phyloP scores from a whole-genome alignment of 2,888 invertebrate genomes.

The Leucoma salicis region DNA sequence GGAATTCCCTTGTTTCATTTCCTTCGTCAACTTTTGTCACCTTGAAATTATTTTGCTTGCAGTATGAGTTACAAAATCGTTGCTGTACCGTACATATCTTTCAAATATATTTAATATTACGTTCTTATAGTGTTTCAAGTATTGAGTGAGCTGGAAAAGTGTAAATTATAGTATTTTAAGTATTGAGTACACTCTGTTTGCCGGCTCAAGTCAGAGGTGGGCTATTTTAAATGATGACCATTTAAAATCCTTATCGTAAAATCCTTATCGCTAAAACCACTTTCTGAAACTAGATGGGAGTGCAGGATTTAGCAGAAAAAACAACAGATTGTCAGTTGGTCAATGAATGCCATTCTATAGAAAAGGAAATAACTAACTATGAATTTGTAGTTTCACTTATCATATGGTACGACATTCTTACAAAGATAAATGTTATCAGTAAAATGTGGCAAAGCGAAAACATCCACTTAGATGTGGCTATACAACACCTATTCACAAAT shows the following conservation, averaged over 20 bases:
- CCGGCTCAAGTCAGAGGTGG: conserved; percentile 16
- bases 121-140: too few relatives aligned
- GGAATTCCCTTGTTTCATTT: conserved; percentile 1
- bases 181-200: conserved; percentile 4
- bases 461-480: conserved; percentile 3
- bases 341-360: conserved; percentile 14
- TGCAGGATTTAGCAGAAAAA: conserved; percentile 8
- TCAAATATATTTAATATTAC: too few relatives aligned
- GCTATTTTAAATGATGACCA: conserved; percentile 21
- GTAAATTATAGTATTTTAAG: too few relatives aligned
- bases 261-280: conserved; percentile 21
- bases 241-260: too few relatives aligned
- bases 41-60: neutral
- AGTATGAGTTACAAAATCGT: too few relatives aligned
- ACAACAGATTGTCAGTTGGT: conserved; percentile 11
- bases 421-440: conserved; percentile 12
- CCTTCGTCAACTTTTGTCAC: conserved; percentile 1
- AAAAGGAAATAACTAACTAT: conserved; percentile 11
- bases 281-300: conserved; percentile 28
- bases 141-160: too few relatives aligned
- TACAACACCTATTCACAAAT: conserved; percentile 4
- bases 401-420: conserved; percentile 12
- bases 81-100: too few relatives aligned
- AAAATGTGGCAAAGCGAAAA: conserved; percentile 12
- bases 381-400: conserved; percentile 7